Evolutionary conservation across 2,888 invertebrate species (phyloP), one percentile per base, ranked within the genome.

Genomic region (Apeira syringaria): DNA sequence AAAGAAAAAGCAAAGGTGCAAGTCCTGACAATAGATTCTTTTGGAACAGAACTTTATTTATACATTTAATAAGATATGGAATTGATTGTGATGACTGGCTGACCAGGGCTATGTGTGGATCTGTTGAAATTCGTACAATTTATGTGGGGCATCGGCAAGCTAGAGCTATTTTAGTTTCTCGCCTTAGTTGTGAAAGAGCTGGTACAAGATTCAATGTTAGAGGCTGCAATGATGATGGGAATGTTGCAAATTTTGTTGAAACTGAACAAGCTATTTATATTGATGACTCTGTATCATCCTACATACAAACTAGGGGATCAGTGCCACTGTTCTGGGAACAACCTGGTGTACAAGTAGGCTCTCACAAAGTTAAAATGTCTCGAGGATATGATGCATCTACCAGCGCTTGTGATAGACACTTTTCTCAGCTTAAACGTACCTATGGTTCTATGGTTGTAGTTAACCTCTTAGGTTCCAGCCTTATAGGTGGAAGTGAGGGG

Each of bases 181-280:
- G 99, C 47, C 91, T 99, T 17, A 98, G 98, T 74, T 99, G 98
- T 85, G 99, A 99, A 86, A 91, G 99, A 60, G 99, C 99, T 39
- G 99, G 99, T 15, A 99, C 99, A 12, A 93, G 95, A 57, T 99
- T 99, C 77, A 99, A 99, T 90, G 99, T 99, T 0, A 92, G 99
- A 56, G 99, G 99, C n/a, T 97, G 96, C 53, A 99, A 99, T 84
- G 99, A 99, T 87, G 98, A 98, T 77, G 99, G 99, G 0, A 96
- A 98, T 90, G 99, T 99, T 8, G 99, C 99, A 1, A 99, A 99
- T 91, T 99, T 99, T 92, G 99, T 99, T 15, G 99, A 99, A 92
- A 99, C 99, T 0, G 99, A 99, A 85, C 99, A 99, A 91, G 96
- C 98, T 8, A 95, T 98, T 61, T 96, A 94, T 72, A 92, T 97